Evolutionary conservation across 2,113 vertebrate species (phyloP).

Genomic region (Holacanthus passer): DNA sequence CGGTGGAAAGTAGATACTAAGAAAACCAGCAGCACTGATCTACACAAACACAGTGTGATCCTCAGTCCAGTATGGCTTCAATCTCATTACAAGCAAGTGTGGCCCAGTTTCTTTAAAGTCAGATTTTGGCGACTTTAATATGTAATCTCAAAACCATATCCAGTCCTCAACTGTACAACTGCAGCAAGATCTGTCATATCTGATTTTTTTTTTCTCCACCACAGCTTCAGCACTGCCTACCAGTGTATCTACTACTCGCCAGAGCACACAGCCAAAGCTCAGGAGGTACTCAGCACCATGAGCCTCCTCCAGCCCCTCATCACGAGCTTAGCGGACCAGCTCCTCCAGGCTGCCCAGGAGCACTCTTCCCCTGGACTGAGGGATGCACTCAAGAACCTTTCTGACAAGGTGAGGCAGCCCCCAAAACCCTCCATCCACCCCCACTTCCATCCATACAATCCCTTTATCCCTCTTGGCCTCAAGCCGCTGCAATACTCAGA

Average conservation of each 20-base stretch:
- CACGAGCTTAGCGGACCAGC: conserved; percentile 91
- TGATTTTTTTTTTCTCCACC: conserved; percentile 4
- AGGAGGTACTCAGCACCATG: conserved; percentile 95
- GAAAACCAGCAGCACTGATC: conserved; percentile 2
- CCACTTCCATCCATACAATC: neutral
- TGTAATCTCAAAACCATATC: neutral
- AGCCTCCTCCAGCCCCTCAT: conserved; percentile 94
- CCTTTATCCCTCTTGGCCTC: conserved; percentile 25
- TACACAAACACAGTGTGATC: conserved; percentile 10
- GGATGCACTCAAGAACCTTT: conserved; percentile 94
- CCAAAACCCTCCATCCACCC: neutral
- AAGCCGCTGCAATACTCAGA: conserved; percentile 25
- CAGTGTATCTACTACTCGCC: conserved; percentile 99
- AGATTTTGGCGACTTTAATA: neutral
- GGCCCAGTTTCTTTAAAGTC: conserved; percentile 1
- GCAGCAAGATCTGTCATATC: neutral
- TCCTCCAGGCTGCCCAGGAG: conserved; percentile 93
- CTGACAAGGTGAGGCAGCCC: conserved; percentile 91
- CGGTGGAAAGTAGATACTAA: neutral
- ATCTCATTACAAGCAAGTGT: conserved; percentile 6
- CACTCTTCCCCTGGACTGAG: conserved; percentile 90
- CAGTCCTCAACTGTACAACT: neutral
- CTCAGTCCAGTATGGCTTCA: neutral
- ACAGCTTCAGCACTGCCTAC: conserved; percentile 93
- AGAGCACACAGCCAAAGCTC: conserved; percentile 96